These are phyloP conservation scores for Ethmia dodecea DNA, from an alignment of 2,888 invertebrate genomes.

Conservation along the genomic window DNA sequence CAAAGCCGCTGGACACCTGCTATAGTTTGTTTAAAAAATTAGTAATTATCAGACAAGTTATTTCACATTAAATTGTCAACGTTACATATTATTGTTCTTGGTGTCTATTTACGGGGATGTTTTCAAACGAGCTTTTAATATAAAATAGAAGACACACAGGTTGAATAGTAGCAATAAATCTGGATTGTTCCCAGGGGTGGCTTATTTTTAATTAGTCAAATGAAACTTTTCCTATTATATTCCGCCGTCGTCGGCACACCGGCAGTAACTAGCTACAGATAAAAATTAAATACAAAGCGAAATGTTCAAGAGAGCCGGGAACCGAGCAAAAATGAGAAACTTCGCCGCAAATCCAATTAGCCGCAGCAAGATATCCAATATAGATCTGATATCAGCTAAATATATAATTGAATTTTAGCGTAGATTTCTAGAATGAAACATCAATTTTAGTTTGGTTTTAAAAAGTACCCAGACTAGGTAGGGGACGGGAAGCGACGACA, in stretches of 20 bases:
- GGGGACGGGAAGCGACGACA: conserved; percentile 23
- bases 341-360: conserved; percentile 61
- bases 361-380: conserved; percentile 50
- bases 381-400: conserved; percentile 43
- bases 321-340: conserved; percentile 47
- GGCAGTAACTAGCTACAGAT: conserved; percentile 38
- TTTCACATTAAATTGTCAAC: conserved; percentile 40
- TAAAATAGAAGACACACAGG: conserved; percentile 43
- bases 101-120: conserved; percentile 41
- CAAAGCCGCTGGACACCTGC: too few species aligned
- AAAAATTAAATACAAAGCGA: conserved; percentile 55
- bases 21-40: too few species aligned
- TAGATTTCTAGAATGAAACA: conserved; percentile 15
- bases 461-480: conserved; percentile 26
- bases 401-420: conserved; percentile 44
- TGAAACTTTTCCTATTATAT: conserved; percentile 70
- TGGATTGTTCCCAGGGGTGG: conserved; percentile 53
- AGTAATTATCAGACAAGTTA: conserved; percentile 25
- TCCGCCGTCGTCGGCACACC: conserved; percentile 46
- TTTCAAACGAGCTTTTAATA: conserved; percentile 48
- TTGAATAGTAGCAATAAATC: conserved; percentile 60
- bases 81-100: conserved; percentile 42
- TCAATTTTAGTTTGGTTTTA: conserved; percentile 12
- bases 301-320: conserved; percentile 28
- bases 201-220: conserved; percentile 72